phyloP scores from a whole-genome alignment of 2,888 invertebrate genomes.

The Hyposoter didymator region DNA sequence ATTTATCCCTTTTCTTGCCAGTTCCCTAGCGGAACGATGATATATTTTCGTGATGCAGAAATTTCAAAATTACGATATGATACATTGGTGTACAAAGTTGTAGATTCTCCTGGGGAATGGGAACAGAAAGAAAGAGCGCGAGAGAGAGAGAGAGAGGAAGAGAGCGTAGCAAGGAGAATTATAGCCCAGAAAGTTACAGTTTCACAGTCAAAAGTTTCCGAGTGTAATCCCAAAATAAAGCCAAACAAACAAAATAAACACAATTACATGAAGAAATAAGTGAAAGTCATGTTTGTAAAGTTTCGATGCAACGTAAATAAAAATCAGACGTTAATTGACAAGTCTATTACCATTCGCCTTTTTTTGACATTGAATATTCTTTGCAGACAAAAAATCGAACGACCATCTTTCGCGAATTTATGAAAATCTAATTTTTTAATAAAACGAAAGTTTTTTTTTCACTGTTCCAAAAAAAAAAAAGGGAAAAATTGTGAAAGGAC shows the following conservation, averaged over 20 bases:
- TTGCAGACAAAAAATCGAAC: neutral
- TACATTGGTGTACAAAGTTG: slow-evolving; percentile 45
- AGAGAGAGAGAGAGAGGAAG: neutral
- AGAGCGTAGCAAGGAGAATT: slow-evolving; percentile 50
- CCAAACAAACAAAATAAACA: slow-evolving; percentile 37
- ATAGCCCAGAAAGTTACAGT: slow-evolving; percentile 33
- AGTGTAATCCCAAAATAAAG: slow-evolving; percentile 55
- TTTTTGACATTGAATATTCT: neutral
- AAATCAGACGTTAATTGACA: neutral
- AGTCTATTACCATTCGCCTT: neutral
- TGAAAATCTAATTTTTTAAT: neutral
- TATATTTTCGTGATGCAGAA: slow-evolving; percentile 31
- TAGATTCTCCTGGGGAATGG: slow-evolving; percentile 54
- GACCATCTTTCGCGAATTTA: neutral
- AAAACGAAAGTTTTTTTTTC: neutral
- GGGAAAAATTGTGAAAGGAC: neutral
- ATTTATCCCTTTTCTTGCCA: neutral
- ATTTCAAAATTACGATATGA: slow-evolving; percentile 55
- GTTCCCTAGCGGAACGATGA: slow-evolving; percentile 28
- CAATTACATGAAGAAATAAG: slow-evolving; percentile 12
- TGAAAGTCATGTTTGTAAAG: neutral
- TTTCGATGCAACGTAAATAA: neutral
- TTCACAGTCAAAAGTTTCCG: slow-evolving; percentile 47
- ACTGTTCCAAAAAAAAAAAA: neutral
- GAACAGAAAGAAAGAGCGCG: neutral